Percentiles rank a stretch among this genome's conserved stretches.
These are phyloP conservation scores for Pollachius pollachius DNA, from an alignment of 2,113 vertebrate species.

Conservation along the genomic window DNA sequence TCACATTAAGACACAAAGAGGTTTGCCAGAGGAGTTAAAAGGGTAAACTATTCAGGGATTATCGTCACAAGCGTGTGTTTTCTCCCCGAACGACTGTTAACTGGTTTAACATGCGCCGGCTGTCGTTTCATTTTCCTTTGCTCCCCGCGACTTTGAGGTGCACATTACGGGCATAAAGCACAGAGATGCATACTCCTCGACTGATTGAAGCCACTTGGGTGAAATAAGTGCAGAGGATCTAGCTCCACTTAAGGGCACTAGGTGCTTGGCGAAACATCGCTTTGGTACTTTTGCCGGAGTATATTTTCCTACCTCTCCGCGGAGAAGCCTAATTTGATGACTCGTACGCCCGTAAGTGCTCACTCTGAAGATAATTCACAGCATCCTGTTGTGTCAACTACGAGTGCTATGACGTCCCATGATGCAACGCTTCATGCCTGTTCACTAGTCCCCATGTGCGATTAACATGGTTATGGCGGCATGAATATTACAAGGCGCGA, in stretches of 20 bases:
- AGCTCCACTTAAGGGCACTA: constrained; percentile 6
- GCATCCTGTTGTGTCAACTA: constrained; percentile 15
- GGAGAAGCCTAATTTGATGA: constrained; percentile 14
- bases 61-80: no score
- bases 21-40: no score
- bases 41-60: no score
- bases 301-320: neutral
- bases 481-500: constrained; percentile 19
- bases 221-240: neutral
- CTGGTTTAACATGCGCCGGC: no score
- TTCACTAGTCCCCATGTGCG: constrained; percentile 1
- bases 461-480: neutral
- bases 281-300: neutral
- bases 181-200: no score
- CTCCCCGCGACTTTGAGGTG: no score
- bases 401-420: constrained; percentile 3
- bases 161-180: no score
- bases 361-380: constrained; percentile 16
- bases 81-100: no score
- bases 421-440: constrained; percentile 8
- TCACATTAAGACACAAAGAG: no score
- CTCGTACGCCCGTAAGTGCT: constrained; percentile 11
- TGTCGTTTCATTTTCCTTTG: no score
- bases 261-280: neutral
- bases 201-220: no score